These are phyloP conservation scores for Tylochromis polylepis DNA, from an alignment of 2,113 vertebrate genomes.

Conservation along the genomic window DNA sequence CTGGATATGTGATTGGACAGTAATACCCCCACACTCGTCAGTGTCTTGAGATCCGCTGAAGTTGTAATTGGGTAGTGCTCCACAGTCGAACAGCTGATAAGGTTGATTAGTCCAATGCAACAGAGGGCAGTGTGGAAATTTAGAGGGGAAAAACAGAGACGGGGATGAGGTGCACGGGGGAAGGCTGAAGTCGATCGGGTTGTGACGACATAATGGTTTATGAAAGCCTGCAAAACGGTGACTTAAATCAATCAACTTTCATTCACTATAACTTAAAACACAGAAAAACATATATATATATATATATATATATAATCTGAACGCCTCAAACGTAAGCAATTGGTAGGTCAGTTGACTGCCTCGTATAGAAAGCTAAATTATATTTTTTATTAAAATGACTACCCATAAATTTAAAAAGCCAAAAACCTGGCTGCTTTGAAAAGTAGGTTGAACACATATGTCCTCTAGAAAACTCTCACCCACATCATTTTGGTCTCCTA, in stretches of 20 bases:
- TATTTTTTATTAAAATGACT: neutral
- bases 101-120: slow-evolving; percentile 56
- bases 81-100: slow-evolving; percentile 51
- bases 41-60: slow-evolving; percentile 47
- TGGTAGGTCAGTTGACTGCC: neutral
- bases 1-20: slow-evolving; percentile 47
- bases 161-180: neutral
- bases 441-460: slow-evolving; percentile 8
- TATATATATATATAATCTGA: no score
- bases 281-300: neutral
- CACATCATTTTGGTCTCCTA: slow-evolving; percentile 32
- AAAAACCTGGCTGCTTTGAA: neutral
- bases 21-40: slow-evolving; percentile 51
- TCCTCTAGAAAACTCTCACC: neutral
- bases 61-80: slow-evolving; percentile 61
- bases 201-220: neutral
- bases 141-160: neutral
- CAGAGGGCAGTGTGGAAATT: slow-evolving; percentile 15
- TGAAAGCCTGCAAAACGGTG: neutral
- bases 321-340: neutral
- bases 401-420: neutral
- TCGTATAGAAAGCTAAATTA: neutral
- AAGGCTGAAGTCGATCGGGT: neutral
- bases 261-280: neutral
- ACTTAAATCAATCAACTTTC: neutral